phyloP scores from a whole-genome alignment of 1,140 invertebrate genomes.

The Pectinophora gossypiella region DNA sequence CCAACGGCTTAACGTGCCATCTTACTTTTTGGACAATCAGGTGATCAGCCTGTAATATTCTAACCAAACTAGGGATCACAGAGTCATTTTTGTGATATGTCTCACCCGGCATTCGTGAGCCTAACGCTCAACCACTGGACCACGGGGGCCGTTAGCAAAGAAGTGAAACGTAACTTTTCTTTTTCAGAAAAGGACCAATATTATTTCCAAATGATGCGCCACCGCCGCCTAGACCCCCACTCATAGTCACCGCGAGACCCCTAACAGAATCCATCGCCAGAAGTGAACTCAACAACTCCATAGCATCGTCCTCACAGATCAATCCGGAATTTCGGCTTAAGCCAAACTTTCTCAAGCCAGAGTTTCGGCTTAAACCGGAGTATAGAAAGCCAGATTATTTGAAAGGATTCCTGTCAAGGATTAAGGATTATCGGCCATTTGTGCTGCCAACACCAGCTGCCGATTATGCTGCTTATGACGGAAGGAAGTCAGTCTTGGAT shows the following conservation, averaged over 20 bases:
- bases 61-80: too few relatives aligned
- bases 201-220: slow-evolving; percentile 56
- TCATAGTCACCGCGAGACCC: slow-evolving; percentile 64
- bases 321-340: slow-evolving; percentile 7
- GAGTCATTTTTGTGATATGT: too few relatives aligned
- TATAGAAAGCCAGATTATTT: neutral
- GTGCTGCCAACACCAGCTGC: neutral
- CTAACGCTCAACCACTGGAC: too few relatives aligned
- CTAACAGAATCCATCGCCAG: slow-evolving; percentile 50
- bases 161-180: too few relatives aligned
- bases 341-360: neutral
- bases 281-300: slow-evolving; percentile 42
- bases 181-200: slow-evolving; percentile 65
- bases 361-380: neutral
- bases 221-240: slow-evolving; percentile 39
- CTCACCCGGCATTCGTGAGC: too few relatives aligned
- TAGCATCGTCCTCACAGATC: slow-evolving; percentile 23
- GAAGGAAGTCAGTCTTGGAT: slow-evolving; percentile 23
- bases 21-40: too few relatives aligned
- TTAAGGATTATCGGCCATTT: slow-evolving; percentile 20
- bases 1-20: too few relatives aligned
- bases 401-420: slow-evolving; percentile 7
- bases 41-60: too few relatives aligned
- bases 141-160: too few relatives aligned
- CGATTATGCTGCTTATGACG: slow-evolving; percentile 7